A percentile compares a stretch with the other conserved stretches of the same genome.
phyloP scores from a whole-genome alignment of 2,888 invertebrate species.

The Iphiclides podalirius region DNA sequence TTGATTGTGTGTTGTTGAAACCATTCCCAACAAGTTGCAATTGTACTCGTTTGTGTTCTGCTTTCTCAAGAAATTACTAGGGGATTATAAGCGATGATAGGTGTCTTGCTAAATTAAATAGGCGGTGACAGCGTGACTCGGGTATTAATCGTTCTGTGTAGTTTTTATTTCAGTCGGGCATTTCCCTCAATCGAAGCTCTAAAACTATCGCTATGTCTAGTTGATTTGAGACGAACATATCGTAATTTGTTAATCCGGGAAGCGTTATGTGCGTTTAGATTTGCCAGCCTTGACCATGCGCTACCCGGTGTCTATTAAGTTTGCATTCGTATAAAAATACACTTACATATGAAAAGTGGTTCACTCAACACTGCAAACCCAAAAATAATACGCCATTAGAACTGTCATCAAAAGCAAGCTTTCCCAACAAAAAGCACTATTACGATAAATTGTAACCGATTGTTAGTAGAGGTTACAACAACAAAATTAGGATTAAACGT shows the following conservation, averaged over 20 bases:
- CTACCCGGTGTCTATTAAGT: slow-evolving; percentile 72
- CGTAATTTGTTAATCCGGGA: slow-evolving; percentile 44
- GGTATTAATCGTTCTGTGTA: slow-evolving; percentile 37
- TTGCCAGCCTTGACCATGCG: slow-evolving; percentile 68
- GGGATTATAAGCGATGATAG: slow-evolving; percentile 61
- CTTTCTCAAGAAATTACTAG: slow-evolving; percentile 1
- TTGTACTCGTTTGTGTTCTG: slow-evolving; percentile 7
- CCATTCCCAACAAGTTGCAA: slow-evolving; percentile 16
- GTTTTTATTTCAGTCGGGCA: background rate
- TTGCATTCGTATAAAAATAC: slow-evolving; percentile 70
- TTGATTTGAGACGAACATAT: background rate
- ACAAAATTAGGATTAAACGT: slow-evolving; percentile 18
- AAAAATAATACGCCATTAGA: slow-evolving; percentile 72
- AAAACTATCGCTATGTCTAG: slow-evolving; percentile 17
- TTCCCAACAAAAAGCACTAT: slow-evolving; percentile 46
- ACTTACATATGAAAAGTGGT: slow-evolving; percentile 67
- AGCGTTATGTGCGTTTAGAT: slow-evolving; percentile 67
- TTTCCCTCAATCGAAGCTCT: slow-evolving; percentile 8
- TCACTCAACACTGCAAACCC: slow-evolving; percentile 78
- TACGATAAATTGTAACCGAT: slow-evolving; percentile 32
- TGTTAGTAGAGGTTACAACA: slow-evolving; percentile 44
- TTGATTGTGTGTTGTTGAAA: background rate
- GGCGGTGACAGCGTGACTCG: slow-evolving; percentile 62
- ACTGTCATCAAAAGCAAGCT: slow-evolving; percentile 53
- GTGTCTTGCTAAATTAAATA: slow-evolving; percentile 60